Base-by-base conservation (phyloP, 2,797 vertebrate species). In the Lutjanus argentimaculatus region DNA sequence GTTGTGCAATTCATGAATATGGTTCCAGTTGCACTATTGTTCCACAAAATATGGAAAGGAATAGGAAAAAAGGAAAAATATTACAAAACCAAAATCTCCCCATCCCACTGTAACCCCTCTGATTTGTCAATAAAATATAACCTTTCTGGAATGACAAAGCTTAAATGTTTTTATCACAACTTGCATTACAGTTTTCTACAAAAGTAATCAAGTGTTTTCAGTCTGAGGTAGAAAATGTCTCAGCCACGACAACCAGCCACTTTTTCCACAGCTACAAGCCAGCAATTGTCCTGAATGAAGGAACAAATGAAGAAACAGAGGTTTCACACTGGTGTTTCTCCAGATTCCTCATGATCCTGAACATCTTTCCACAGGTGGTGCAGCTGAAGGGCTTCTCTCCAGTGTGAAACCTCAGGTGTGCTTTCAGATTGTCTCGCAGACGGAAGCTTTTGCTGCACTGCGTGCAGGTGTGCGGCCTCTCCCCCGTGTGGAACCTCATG, bases 301-400 rank as follows among this genome's bases (percentile, higher is more conserved):
- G 86, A 46, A 46, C 46, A 46, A 46, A 46, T 30, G 25, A 30
- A 30, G 25, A 4, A 19, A 92, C 79, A 1, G 90, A 89, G 64
- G 51, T 48, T 4, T 51, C 89, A 61, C 93, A 92, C 66, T 81
- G 79, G 67, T 96, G 96, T 56, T 91, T 93, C 75, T 95, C 88
- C 58, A 95, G 88, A 51, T 96, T 96, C 56, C 87, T 91, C 78
- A 65, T 22, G 71, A 95, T 94, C 65, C 95, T 78, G 91, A 95
- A 96, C 17, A 25, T 90, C 83, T 95, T 95, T 0, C 91, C 77
- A 17, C 96, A 96, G 0, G 65, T 6, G 56, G 51, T 17, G 75
- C 96, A 96, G 56, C 22, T 82, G 74, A 85, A 96, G 0, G 95
- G 96, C 70, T 95, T 95, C 59, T 96, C 95, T 12, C 95, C 95